phyloP scores from a whole-genome alignment of 2,797 vertebrate genomes.

The Manis crassicaudata region DNA sequence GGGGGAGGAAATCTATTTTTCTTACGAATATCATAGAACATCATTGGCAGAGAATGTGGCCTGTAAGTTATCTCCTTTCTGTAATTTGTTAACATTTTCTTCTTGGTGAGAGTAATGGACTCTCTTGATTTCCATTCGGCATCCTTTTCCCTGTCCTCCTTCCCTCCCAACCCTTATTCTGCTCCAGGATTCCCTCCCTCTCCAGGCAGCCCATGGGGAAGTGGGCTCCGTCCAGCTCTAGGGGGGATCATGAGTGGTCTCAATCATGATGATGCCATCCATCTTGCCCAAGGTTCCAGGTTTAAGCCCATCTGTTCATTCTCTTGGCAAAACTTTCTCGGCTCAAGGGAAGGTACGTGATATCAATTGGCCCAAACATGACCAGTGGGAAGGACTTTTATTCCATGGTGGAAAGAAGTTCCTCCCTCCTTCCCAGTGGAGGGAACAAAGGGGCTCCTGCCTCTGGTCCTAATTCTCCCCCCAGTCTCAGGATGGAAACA shows the following conservation, averaged over 20 bases:
- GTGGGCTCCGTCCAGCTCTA: too few species aligned
- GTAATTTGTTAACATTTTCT: neutral
- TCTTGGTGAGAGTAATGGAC: neutral
- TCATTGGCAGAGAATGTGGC: neutral
- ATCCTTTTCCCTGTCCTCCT: neutral
- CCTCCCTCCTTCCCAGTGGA: neutral
- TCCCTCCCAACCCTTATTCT: neutral
- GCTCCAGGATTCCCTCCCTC: neutral
- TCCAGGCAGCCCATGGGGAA: fast-evolving
- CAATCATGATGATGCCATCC: neutral
- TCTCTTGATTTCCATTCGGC: neutral
- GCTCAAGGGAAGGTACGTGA: neutral
- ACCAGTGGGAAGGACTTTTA: neutral
- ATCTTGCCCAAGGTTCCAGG: neutral
- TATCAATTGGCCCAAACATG: neutral
- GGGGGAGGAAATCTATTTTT: neutral
- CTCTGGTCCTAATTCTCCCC: neutral
- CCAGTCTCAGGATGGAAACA: neutral
- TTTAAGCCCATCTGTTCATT: neutral
- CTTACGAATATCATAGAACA: neutral
- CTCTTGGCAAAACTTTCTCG: neutral
- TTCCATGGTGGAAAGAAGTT: neutral
- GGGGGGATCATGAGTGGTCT: neutral
- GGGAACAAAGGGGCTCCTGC: neutral
- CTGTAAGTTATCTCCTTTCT: neutral